Evolutionary conservation across 1,140 invertebrate species (phyloP).

Genomic region (Aphis gossypii): DNA sequence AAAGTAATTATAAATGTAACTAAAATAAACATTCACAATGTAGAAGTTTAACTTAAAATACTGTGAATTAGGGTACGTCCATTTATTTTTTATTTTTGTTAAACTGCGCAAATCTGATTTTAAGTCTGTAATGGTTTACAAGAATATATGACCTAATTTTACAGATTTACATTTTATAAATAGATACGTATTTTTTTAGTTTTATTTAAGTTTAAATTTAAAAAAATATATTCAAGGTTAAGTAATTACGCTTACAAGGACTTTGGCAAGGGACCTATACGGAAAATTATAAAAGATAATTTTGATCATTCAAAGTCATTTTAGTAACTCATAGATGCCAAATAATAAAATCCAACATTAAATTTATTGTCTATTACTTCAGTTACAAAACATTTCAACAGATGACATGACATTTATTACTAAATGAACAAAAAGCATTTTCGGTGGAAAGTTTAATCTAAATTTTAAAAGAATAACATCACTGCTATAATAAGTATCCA

Average conservation of each 20-base stretch:
- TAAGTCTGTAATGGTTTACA: constrained; percentile 3
- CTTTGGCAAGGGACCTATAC: constrained; percentile 12
- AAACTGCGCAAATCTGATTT: constrained; percentile 8
- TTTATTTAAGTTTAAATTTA: neutral
- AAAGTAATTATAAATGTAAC: neutral
- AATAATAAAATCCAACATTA: constrained; percentile 46
- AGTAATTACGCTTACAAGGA: neutral
- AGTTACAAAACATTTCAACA: neutral
- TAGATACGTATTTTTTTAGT: neutral
- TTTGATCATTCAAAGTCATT: neutral
- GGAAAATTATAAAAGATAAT: neutral
- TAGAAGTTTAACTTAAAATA: neutral
- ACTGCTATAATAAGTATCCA: neutral
- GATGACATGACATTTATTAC: neutral
- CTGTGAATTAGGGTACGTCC: neutral
- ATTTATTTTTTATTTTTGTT: neutral
- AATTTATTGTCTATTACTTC: neutral
- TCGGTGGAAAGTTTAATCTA: neutral
- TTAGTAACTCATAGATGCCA: neutral
- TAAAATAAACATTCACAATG: neutral
- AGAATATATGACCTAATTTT: constrained; percentile 28
- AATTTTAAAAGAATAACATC: neutral
- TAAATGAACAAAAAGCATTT: neutral
- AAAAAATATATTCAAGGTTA: constrained; percentile 43
- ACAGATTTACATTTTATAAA: constrained; percentile 17